Evolutionary conservation across 2,113 vertebrate species (phyloP).

Genomic region (Hemiprocne comata): DNA sequence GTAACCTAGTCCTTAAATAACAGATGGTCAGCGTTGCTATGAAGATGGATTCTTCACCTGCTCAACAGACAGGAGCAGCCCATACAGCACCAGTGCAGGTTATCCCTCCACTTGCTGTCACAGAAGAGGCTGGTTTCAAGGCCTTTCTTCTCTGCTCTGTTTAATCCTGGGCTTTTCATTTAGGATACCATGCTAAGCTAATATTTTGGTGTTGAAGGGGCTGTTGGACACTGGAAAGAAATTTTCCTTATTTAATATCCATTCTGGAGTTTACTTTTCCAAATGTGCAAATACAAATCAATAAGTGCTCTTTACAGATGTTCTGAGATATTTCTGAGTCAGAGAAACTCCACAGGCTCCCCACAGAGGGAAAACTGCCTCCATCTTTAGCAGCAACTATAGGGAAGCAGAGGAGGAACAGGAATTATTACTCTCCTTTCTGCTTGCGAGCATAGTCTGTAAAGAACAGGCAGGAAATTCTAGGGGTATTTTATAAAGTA

Average conservation of each 20-base stretch:
- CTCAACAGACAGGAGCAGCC: background rate
- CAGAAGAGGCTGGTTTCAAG: background rate
- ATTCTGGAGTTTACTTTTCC: constrained; percentile 3
- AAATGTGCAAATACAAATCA: constrained; percentile 10
- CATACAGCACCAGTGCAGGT: background rate
- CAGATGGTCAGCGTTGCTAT: background rate
- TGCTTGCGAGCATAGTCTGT: background rate
- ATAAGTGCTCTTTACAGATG: background rate
- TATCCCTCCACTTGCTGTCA: background rate
- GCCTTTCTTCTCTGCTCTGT: background rate
- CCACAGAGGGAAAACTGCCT: background rate
- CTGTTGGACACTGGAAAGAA: background rate
- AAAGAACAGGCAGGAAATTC: background rate
- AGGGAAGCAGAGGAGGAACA: background rate
- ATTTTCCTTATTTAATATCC: constrained; percentile 8
- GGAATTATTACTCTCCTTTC: background rate
- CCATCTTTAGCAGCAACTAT: background rate
- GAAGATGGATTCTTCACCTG: background rate
- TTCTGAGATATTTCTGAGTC: background rate
- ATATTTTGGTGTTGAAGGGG: background rate
- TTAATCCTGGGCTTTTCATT: background rate
- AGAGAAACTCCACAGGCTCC: background rate
- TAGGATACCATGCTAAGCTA: background rate
- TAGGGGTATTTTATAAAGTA: background rate
- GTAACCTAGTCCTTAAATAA: background rate